Evolutionary conservation across 2,888 invertebrate genomes (phyloP), one percentile per base, ranked within the genome.

Genomic region (Eupithecia tripunctaria): DNA sequence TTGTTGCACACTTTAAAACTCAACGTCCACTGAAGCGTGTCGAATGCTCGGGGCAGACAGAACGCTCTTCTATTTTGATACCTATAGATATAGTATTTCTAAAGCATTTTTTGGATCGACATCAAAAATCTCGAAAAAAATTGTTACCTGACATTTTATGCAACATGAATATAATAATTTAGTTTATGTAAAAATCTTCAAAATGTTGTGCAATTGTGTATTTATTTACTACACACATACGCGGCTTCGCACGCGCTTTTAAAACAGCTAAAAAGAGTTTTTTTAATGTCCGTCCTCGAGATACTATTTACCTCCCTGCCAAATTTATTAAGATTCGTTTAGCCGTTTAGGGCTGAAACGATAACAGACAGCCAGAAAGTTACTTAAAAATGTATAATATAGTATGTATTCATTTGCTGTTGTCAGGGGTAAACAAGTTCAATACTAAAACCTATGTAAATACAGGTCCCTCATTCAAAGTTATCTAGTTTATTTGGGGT

Each of bases 401-500:
- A 36, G 36, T 10, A 36, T 36, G n/a, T 8, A 36, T 36, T 36
- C 10, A n/a, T 25, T 25, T 25, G 10, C 4, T 12, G 2, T 51
- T 21, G n/a, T 51, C 21, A 0, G 51, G 10, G 2, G 10, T 25
- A 56, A 56, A 25, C 25, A 5, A 25, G 25, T 12, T 56, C 25
- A 25, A 56, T 56, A 56, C 25, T 14, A 51, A 21, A 51, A 56
- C 12, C 25, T 25, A 25, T 25, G 25, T 51, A 21, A 10, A 51
- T 3, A 21, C 21, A 51, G 47, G 47, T 43, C 32, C 32, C 32
- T 63, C 10, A 63, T 63, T 63, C 62, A 36, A 36, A 63, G 32
- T 36, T 36, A 63, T 63, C 62, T 63, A 63, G 62, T 63, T 63
- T 60, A 60, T 60, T 63, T 32, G 18, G 62, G 62, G 18, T 63